Evolutionary conservation across 2,113 vertebrate genomes (phyloP).

Genomic region (Maccullochella peelii): DNA sequence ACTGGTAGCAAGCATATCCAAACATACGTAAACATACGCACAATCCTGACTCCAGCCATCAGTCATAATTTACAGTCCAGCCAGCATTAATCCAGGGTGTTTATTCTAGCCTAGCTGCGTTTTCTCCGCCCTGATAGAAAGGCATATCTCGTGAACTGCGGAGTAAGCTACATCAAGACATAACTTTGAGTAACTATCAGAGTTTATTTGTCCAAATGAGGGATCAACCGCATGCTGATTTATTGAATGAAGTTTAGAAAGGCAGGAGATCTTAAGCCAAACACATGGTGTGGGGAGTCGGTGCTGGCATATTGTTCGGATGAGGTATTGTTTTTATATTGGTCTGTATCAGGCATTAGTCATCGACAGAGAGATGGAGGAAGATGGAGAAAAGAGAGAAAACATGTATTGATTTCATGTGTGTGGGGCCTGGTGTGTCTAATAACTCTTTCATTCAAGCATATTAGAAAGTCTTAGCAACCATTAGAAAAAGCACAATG

Average conservation of each 20-base stretch:
- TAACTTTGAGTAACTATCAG: constrained; percentile 53
- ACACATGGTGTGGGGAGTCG: constrained; percentile 64
- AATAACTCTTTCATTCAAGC: constrained; percentile 48
- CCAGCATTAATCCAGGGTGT: constrained; percentile 23
- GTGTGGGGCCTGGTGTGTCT: constrained; percentile 53
- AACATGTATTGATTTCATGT: constrained; percentile 57
- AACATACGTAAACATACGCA: constrained; percentile 1
- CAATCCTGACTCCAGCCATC: constrained; percentile 4
- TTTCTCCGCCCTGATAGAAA: constrained; percentile 21
- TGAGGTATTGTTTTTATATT: constrained; percentile 75
- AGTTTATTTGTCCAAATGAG: constrained; percentile 68
- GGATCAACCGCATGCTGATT: constrained; percentile 64
- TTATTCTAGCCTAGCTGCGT: constrained; percentile 25
- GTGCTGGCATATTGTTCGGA: constrained; percentile 57
- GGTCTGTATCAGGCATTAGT: constrained; percentile 68
- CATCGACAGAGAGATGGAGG: constrained; percentile 53
- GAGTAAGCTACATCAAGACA: constrained; percentile 46
- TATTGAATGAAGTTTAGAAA: constrained; percentile 50
- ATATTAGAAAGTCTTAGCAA: constrained; percentile 33
- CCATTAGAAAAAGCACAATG: constrained; percentile 55
- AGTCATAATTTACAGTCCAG: constrained; percentile 34
- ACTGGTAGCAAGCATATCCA: constrained; percentile 6
- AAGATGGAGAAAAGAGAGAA: constrained; percentile 37
- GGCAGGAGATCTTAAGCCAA: constrained; percentile 53
- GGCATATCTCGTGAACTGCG: constrained; percentile 13